A percentile compares a stretch with the other conserved stretches of the same genome.
Conservation (phyloP, 35 echinoderm and acorn worm genomes). For the Lytechinus variegatus region DNA sequence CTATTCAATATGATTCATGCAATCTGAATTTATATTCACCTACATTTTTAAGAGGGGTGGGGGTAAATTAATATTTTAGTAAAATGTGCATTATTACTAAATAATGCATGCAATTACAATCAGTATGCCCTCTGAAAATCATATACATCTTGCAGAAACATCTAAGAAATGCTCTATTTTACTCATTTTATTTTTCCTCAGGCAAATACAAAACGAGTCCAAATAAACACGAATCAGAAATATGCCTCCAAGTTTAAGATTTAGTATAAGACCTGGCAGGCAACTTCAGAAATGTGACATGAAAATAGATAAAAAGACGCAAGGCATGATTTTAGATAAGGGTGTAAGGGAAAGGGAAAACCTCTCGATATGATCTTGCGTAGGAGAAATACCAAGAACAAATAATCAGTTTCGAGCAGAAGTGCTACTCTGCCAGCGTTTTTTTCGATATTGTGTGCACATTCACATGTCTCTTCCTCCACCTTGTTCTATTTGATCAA, state of each 20-base stretch:
- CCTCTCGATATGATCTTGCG: background rate
- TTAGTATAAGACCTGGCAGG: background rate
- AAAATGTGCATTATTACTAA: too few species aligned
- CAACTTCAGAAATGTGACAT: background rate
- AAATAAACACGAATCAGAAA: background rate
- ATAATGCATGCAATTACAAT: too few species aligned
- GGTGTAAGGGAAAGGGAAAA: background rate
- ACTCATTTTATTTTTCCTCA: background rate
- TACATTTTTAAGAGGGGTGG: too few species aligned
- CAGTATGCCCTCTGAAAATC: too few species aligned
- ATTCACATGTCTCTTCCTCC: background rate
- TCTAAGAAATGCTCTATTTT: too few species aligned
- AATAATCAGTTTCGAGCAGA: conserved; percentile 13
- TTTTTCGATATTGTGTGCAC: background rate
- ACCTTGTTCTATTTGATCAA: background rate
- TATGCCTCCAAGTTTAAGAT: background rate
- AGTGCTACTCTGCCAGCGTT: background rate
- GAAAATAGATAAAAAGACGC: conserved; percentile 12
- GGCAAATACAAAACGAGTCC: background rate
- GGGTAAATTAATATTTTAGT: too few species aligned
- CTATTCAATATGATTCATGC: too few species aligned
- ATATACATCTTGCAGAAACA: too few species aligned
- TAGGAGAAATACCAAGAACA: background rate
- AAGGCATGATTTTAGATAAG: background rate
- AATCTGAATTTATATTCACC: too few species aligned